These are phyloP conservation scores for Phytoseiulus persimilis DNA, from an alignment of 2,888 invertebrate genomes.

Conservation along the genomic window DNA sequence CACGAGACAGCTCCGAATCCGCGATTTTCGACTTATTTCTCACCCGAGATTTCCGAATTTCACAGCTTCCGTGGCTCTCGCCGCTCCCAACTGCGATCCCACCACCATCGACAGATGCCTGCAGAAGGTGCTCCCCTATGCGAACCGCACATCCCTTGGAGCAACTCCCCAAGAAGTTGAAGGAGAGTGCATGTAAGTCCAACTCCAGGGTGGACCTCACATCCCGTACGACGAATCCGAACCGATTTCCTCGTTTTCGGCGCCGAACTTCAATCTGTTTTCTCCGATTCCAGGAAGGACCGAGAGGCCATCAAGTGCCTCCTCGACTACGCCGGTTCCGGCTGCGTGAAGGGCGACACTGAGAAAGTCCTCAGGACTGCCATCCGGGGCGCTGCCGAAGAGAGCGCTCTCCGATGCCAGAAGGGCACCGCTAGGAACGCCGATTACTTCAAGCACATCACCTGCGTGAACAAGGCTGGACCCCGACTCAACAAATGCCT, in stretches of 20 bases:
- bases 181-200: neutral
- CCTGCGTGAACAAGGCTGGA: neutral
- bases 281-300: neutral
- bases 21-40: too few relatives aligned
- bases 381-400: neutral
- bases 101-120: neutral
- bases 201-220: too few relatives aligned
- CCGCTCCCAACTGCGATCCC: neutral
- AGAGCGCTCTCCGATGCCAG: conserved; percentile 16
- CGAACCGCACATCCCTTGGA: neutral
- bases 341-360: conserved; percentile 20
- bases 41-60: neutral
- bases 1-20: too few relatives aligned
- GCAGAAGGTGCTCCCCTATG: neutral
- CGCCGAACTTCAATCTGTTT: too few relatives aligned
- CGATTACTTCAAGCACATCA: conserved; percentile 11
- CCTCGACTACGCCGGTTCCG: conserved; percentile 9
- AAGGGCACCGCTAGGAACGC: neutral
- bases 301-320: conserved; percentile 21
- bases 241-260: too few relatives aligned
- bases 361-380: neutral
- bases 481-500: neutral
- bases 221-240: too few relatives aligned
- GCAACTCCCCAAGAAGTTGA: neutral
- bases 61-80: neutral